These are phyloP conservation scores for Frankliniella fusca DNA, from an alignment of 2,888 invertebrate genomes.

Conservation along the genomic window DNA sequence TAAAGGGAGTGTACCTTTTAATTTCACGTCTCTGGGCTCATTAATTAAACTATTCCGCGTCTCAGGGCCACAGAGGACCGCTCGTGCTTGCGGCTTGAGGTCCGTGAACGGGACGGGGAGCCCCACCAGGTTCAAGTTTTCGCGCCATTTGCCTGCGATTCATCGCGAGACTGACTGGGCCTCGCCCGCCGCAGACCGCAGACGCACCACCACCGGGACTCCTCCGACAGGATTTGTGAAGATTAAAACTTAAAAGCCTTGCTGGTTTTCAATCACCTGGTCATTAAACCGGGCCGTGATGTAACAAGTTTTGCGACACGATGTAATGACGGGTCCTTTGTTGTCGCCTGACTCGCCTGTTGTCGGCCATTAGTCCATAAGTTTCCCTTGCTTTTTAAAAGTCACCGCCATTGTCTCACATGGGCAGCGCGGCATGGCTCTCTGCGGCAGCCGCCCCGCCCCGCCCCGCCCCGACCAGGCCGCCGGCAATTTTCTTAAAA, in stretches of 20 bases:
- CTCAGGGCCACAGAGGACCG: no score
- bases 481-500: no score
- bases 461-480: not conserved
- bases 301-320: slow-evolving; percentile 18
- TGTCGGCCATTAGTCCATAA: no score
- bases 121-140: no score
- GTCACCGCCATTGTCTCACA: not conserved
- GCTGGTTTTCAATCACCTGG: no score
- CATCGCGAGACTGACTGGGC: not conserved
- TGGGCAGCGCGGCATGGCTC: not conserved
- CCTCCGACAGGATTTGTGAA: no score
- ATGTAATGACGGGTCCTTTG: not conserved
- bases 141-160: not conserved
- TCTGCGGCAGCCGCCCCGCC: not conserved
- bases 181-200: not conserved
- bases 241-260: no score
- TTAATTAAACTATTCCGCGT: no score
- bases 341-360: not conserved
- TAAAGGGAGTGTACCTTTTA: no score
- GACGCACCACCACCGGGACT: not conserved
- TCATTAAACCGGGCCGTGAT: not conserved
- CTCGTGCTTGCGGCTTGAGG: no score
- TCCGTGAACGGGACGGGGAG: no score
- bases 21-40: no score
- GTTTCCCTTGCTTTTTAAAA: not conserved